A percentile compares a stretch with the other conserved stretches of the same genome.
Conservation (phyloP, 2,888 invertebrate genomes). For the Limenitis camilla region DNA sequence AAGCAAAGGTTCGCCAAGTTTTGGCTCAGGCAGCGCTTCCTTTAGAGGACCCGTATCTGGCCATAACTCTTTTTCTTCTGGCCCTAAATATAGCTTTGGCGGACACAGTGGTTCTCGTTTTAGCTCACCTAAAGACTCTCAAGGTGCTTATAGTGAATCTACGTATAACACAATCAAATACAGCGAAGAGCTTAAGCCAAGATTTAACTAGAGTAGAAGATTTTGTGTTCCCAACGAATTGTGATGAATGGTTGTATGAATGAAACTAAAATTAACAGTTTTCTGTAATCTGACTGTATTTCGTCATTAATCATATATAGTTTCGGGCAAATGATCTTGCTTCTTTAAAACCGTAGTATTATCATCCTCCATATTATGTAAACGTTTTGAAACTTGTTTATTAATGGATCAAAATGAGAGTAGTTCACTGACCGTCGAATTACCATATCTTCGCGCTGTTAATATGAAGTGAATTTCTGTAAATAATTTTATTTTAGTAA, state of each 20-base stretch:
- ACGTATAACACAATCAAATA: conserved; percentile 69
- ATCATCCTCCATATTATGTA: conserved; percentile 14
- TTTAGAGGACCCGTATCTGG: conserved; percentile 47
- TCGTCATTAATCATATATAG: conserved; percentile 29
- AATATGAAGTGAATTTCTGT: conserved; percentile 60
- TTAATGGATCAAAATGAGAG: conserved; percentile 32
- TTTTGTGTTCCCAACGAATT: not conserved
- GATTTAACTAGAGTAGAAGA: conserved; percentile 35
- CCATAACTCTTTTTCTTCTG: conserved; percentile 48
- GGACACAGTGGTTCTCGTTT: conserved; percentile 48
- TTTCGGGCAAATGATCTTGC: conserved; percentile 44
- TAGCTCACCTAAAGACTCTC: conserved; percentile 47
- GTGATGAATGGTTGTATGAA: conserved; percentile 31
- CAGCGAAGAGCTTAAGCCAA: conserved; percentile 64
- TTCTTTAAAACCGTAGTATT: conserved; percentile 35
- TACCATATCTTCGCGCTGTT: conserved; percentile 22
- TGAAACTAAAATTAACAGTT: conserved; percentile 31
- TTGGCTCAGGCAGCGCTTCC: conserved; percentile 50
- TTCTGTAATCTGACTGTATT: not conserved
- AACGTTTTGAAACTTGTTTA: conserved; percentile 11
- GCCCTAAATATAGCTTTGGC: conserved; percentile 54
- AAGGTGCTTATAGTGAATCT: conserved; percentile 59
- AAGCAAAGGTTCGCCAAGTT: conserved; percentile 44
- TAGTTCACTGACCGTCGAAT: conserved; percentile 28
- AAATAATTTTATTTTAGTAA: conserved; percentile 52